Conservation (phyloP, 2,113 vertebrate genomes). For the Grantiella picta region DNA sequence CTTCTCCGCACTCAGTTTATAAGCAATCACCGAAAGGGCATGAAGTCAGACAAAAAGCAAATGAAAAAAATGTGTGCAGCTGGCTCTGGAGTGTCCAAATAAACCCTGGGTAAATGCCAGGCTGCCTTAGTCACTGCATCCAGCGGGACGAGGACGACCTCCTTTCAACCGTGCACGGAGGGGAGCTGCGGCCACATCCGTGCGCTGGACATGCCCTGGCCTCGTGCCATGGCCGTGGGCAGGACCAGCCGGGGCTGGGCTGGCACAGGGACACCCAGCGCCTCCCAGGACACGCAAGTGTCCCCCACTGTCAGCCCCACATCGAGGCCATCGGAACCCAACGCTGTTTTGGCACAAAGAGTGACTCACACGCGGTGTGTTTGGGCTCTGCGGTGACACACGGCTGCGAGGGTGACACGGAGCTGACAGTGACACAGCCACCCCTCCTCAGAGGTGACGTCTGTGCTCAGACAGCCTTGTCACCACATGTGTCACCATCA, state of each 20-base stretch:
- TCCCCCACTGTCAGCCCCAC: neutral
- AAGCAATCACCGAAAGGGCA: constrained; percentile 33
- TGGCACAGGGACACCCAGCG: neutral
- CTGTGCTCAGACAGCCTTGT: neutral
- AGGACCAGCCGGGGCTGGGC: neutral
- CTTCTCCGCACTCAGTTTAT: neutral
- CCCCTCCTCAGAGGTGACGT: neutral
- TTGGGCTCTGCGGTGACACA: neutral
- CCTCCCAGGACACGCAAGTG: neutral
- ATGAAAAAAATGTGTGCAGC: neutral
- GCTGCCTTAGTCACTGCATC: neutral
- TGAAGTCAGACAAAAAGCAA: constrained; percentile 11
- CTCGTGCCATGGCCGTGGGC: neutral
- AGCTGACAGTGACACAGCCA: neutral
- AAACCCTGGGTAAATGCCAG: constrained; percentile 55
- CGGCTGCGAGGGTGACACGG: neutral
- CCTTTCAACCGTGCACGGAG: neutral
- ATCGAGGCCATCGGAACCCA: neutral
- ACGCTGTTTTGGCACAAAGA: accelerated
- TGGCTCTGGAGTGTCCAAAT: constrained; percentile 10
- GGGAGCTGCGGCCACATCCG: neutral
- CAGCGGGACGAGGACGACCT: neutral
- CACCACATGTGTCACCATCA: accelerated
- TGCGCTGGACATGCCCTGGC: neutral
- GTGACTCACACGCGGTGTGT: neutral